These are phyloP conservation scores for Eucriotettix oculatus DNA, from an alignment of 2,888 invertebrate genomes.

Conservation along the genomic window DNA sequence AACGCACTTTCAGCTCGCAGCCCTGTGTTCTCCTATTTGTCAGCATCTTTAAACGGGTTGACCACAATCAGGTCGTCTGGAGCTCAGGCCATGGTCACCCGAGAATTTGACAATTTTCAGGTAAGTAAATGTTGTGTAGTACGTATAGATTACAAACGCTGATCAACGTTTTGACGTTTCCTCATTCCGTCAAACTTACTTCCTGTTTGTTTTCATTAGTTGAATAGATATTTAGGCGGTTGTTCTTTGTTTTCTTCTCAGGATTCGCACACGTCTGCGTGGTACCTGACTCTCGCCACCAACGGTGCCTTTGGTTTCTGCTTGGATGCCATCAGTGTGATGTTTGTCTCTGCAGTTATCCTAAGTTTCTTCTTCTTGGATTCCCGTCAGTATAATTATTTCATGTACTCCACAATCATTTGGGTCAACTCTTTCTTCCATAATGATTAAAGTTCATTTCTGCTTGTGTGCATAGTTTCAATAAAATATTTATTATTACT, in stretches of 20 bases:
- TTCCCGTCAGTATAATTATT: constrained; percentile 28
- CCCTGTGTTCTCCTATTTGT: constrained; percentile 85
- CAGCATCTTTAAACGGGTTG: constrained; percentile 74
- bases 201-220: neutral
- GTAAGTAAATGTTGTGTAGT: neutral
- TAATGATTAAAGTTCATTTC: too few species aligned
- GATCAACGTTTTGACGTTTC: too few species aligned
- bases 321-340: constrained; percentile 44
- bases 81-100: constrained; percentile 56
- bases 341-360: constrained; percentile 40
- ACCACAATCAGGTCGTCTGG: constrained; percentile 81
- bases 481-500: too few species aligned
- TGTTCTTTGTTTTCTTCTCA: constrained; percentile 23
- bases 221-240: neutral
- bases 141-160: neutral
- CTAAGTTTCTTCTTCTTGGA: constrained; percentile 44
- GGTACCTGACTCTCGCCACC: constrained; percentile 39
- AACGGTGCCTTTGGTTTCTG: constrained; percentile 47
- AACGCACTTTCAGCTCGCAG: constrained; percentile 51
- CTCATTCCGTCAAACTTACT: neutral
- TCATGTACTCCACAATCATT: too few species aligned
- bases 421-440: too few species aligned
- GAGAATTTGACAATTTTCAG: constrained; percentile 52
- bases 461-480: too few species aligned
- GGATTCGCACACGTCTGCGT: constrained; percentile 47